Conservation (phyloP, 2,113 vertebrate genomes). For the Formicarius rufipectus region DNA sequence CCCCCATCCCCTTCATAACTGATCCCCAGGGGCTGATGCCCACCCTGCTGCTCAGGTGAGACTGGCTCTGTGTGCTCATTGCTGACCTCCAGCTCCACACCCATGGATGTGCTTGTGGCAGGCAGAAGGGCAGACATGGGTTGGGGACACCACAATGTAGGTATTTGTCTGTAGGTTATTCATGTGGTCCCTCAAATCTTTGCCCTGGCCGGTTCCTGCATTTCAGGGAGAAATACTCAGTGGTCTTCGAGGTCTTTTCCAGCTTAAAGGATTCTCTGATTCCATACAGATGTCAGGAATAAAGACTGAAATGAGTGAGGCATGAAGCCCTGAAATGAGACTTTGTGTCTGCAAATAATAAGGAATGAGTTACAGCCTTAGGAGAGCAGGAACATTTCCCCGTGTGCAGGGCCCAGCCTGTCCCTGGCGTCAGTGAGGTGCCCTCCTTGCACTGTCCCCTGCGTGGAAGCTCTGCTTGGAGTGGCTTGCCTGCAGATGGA, state of each 20-base stretch:
- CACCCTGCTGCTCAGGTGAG: not conserved
- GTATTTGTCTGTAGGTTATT: not conserved
- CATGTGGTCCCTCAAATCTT: not conserved
- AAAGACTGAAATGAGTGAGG: conserved; percentile 4
- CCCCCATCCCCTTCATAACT: accelerated
- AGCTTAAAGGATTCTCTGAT: not conserved
- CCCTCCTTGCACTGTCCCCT: not conserved
- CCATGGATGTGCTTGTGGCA: accelerated
- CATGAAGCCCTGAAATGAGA: not conserved
- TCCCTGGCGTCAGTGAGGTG: not conserved
- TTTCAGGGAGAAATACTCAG: not conserved
- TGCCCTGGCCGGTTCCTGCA: accelerated
- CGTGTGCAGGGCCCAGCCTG: not conserved
- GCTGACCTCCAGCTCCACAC: not conserved
- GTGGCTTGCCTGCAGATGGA: not conserved
- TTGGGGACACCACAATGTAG: not conserved
- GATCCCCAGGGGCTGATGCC: not conserved
- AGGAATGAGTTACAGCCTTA: conserved; percentile 15
- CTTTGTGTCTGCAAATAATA: conserved; percentile 47
- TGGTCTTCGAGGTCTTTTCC: not conserved
- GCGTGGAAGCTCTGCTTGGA: not conserved
- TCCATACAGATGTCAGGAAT: not conserved
- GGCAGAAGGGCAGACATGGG: not conserved
- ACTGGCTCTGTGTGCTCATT: accelerated
- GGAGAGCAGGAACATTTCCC: not conserved